Evolutionary conservation across 1,140 invertebrate genomes (phyloP).

Genomic region (Heliconius eleuchia): DNA sequence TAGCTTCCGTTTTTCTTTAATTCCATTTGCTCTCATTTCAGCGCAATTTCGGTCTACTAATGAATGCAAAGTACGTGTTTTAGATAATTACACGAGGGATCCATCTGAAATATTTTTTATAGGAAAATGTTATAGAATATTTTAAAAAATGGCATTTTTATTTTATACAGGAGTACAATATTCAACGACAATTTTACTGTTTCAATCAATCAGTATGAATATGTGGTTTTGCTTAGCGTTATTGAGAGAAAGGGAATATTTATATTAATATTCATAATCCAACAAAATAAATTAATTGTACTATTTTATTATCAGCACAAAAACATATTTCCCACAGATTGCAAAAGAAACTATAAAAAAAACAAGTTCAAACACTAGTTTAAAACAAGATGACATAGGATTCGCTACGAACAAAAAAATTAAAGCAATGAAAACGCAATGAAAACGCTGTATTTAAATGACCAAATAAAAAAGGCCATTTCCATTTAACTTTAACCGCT

Average conservation of each 20-base stretch:
- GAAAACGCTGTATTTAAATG: slow-evolving; percentile 5
- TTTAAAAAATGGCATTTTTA: too few species aligned
- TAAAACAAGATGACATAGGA: not conserved
- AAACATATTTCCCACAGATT: too few species aligned
- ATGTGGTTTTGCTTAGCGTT: too few species aligned
- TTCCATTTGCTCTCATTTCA: slow-evolving; percentile 60
- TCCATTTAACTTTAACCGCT: slow-evolving; percentile 1
- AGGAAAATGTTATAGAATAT: not conserved
- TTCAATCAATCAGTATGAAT: too few species aligned
- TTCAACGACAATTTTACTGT: too few species aligned
- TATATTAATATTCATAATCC: too few species aligned
- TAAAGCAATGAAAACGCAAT: not conserved
- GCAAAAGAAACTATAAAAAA: not conserved
- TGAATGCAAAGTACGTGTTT: slow-evolving; percentile 25
- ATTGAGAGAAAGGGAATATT: too few species aligned
- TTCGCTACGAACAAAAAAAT: not conserved
- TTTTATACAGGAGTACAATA: too few species aligned
- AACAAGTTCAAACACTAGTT: not conserved
- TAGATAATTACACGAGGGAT: not conserved
- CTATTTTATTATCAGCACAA: too few species aligned
- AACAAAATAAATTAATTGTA: too few species aligned
- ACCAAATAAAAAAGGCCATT: not conserved
- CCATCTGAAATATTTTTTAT: not conserved
- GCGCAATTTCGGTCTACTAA: not conserved
- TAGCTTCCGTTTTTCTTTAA: slow-evolving; percentile 67